Base-by-base conservation (phyloP, 1,140 invertebrate species). In the Triops cancriformis region DNA sequence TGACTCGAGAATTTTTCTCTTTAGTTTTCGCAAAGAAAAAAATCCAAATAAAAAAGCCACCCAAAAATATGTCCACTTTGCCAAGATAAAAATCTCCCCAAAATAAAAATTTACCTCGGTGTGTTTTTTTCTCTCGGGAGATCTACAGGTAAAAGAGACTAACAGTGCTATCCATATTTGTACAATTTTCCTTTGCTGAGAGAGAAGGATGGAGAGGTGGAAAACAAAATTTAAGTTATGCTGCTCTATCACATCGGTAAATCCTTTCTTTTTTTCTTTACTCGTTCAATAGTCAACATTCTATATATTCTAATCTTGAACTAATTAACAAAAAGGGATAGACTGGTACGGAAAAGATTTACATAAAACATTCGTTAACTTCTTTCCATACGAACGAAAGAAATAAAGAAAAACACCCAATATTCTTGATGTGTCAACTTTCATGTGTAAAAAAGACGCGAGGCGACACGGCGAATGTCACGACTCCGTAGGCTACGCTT, bases 201-300 rank as follows among this genome's bases (percentile, higher is more conserved):
- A 18, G 51, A 64, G 18, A 64, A 64, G 23, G 18, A 14, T 23
- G 7, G 23, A 18, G 23, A 64, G 11, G 51, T n/a, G 23, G 18
- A 18, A 23, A 64, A 64, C 14, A 18, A 11, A 23, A 64, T 6
- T 64, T 64, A 64, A 64, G 51, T 64, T 64, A 14, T 64, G 51
- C 14, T 64, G 51, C 51, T 64, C 51, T 64, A 64, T 64, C 51
- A 64, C 51, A 64, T 64, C 51, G 14, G 51, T 64, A n/a, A 64
- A 64, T 14, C 51, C 51, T 23, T 64, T 23, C 45, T 64, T 64
- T 64, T 45, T 64, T 64, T 18, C 51, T 64, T 64, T n/a, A 64
- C 51, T 64, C 51, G 10, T 64, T 64, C 23, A 64, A 64, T 64
- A 64, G 51, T 64, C 51, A 64, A 64, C 51, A 64, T 64, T 64